Percentiles rank a stretch among this genome's conserved stretches.
These are phyloP conservation scores for Holothuria glaberrima DNA, from an alignment of 35 echinoderm and acorn worm species.

Conservation along the genomic window DNA sequence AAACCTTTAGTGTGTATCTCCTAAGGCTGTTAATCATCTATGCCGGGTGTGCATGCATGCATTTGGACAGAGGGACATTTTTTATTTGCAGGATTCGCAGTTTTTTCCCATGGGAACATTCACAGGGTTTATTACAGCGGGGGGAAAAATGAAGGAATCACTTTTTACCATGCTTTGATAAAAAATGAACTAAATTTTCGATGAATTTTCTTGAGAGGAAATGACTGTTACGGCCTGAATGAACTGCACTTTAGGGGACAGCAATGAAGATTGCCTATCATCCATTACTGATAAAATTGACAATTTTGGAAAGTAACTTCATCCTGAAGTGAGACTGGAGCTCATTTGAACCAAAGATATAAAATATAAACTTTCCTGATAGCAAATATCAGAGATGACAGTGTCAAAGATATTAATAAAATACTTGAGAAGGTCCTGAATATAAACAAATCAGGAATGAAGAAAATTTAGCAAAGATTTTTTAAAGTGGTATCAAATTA, in stretches of 20 bases:
- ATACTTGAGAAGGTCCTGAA: too few relatives aligned
- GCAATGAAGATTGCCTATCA: slow-evolving; percentile 27
- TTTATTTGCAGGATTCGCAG: slow-evolving; percentile 50
- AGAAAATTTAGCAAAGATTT: too few relatives aligned
- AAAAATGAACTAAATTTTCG: slow-evolving; percentile 37
- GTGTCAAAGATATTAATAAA: too few relatives aligned
- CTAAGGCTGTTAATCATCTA: slow-evolving; percentile 60
- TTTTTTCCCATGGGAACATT: slow-evolving; percentile 51
- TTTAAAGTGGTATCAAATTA: too few relatives aligned
- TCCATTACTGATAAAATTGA: slow-evolving; percentile 33
- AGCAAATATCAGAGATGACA: neutral
- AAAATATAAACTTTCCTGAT: slow-evolving; percentile 34
- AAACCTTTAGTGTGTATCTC: slow-evolving; percentile 62
- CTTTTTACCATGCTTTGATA: slow-evolving; percentile 20
- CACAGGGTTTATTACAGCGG: slow-evolving; percentile 50
- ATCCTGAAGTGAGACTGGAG: neutral
- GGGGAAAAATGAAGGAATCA: slow-evolving; percentile 51
- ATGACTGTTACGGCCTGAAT: slow-evolving; percentile 44
- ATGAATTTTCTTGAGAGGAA: slow-evolving; percentile 33
- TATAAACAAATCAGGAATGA: too few relatives aligned
- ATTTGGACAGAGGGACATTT: slow-evolving; percentile 43
- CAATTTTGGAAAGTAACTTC: slow-evolving; percentile 21
- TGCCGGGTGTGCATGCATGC: slow-evolving; percentile 23
- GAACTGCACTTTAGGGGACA: slow-evolving; percentile 61
- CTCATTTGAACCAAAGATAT: slow-evolving; percentile 33